Percentiles rank a stretch among this genome's conserved stretches.
Conservation (phyloP, 2,888 invertebrate species). For the Cataglyphis rosenhaueri region DNA sequence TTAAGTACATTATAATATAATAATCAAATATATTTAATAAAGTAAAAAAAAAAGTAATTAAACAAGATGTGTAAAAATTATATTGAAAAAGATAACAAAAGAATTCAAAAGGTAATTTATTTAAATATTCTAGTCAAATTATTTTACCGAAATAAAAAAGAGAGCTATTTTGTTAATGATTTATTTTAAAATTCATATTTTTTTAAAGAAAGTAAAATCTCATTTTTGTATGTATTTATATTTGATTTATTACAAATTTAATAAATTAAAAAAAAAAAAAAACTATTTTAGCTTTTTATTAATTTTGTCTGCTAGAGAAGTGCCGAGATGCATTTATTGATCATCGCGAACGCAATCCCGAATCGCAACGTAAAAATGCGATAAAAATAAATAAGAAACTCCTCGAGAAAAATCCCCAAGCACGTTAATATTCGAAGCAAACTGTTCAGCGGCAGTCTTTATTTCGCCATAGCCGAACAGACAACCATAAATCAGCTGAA, state of each 20-base stretch:
- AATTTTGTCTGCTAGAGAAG: neutral
- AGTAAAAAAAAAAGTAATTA: neutral
- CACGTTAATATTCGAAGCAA: slow-evolving; percentile 7
- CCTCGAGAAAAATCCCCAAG: neutral
- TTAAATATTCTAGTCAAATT: neutral
- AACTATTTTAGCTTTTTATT: neutral
- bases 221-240: neutral
- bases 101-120: neutral
- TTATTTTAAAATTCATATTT: neutral
- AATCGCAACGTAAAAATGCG: neutral
- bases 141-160: neutral
- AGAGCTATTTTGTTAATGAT: neutral
- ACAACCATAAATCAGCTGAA: slow-evolving; percentile 22
- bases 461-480: neutral
- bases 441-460: neutral
- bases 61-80: neutral
- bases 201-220: neutral
- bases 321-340: neutral
- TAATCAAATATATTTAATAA: too few species aligned
- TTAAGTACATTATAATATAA: neutral
- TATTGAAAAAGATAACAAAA: neutral
- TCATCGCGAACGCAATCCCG: neutral
- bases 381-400: neutral
- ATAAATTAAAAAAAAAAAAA: neutral
- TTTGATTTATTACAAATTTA: neutral